Evolutionary conservation across 2,888 invertebrate genomes (phyloP).

Genomic region (Hetaerina titia): DNA sequence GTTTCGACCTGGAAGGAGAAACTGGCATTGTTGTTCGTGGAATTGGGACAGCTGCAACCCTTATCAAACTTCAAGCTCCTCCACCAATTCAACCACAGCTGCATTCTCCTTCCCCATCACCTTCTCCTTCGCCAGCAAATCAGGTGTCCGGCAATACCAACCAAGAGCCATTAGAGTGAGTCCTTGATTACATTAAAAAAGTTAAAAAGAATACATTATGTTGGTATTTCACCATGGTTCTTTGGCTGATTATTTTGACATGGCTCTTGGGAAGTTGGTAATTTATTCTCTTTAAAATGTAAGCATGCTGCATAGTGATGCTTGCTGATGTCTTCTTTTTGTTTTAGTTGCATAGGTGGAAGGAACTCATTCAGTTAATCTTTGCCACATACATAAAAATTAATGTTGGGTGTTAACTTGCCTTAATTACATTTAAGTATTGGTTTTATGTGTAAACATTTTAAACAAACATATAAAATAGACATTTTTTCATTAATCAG

Average conservation of each 20-base stretch:
- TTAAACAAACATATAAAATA: too few relatives aligned
- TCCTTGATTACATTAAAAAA: neutral
- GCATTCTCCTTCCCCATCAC: constrained; percentile 68
- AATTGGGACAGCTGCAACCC: constrained; percentile 92
- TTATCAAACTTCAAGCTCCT: constrained; percentile 80
- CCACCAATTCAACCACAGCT: constrained; percentile 58
- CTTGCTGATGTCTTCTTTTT: neutral
- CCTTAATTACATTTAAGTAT: neutral
- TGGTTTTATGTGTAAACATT: too few relatives aligned
- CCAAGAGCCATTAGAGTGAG: constrained; percentile 40
- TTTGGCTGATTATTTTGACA: neutral
- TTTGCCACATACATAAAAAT: neutral
- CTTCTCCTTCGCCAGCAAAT: constrained; percentile 62
- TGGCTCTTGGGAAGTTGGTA: neutral
- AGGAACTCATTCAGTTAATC: neutral
- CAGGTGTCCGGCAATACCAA: constrained; percentile 6
- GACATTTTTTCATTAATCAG: too few relatives aligned
- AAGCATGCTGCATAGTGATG: constrained; percentile 25
- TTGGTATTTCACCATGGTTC: neutral
- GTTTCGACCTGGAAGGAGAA: constrained; percentile 97
- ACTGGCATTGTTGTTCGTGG: constrained; percentile 97
- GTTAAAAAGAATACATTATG: neutral
- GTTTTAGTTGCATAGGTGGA: neutral
- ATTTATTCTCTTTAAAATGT: neutral
- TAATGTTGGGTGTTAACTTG: neutral